Evolutionary conservation across 1,140 invertebrate genomes (phyloP), one percentile per base, ranked within the genome.

Genomic region (Caenorhabditis remanei): DNA sequence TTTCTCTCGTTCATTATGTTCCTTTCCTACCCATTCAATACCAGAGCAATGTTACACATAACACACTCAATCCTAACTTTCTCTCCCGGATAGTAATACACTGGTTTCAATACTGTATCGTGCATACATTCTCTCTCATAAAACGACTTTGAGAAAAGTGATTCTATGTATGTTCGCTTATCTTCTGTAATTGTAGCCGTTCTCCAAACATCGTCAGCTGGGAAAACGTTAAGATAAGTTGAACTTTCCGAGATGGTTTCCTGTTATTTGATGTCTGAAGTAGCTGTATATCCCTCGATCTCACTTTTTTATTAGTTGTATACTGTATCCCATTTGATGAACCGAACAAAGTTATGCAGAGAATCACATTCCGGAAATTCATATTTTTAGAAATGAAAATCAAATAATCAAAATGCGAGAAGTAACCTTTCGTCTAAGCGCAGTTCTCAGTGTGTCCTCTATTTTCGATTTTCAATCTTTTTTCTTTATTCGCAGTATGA

Each of bases 1-100:
- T 13, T 21, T 63, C 19, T 11, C 4, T 13, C 7, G 21, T 32
- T 9, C 13, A 8, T 11, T 32, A 32, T 9, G 9, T 32, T 63
- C 4, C 9, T 13, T 11, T 21, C 5, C 4, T 79, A 79, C 71
- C 71, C 71, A 53, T 79, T 79, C 5, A 79, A 50, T 24, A 53
- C 46, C 46, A 79, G 41, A 13, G 71, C 71, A 79, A 79, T 48
- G n/a, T 79, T 79, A 24, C 71, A 79, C 46, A 79, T 50, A 5
- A 13, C n/a, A 50, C 71, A 79, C 53, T 79, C 46, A 13, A 79
- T 50, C 11, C 46, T n/a, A n/a, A 79, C 21, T 2, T 16, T 79
- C 53, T 79, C 46, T 24, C 71, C 71, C 21, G 71, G 46, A 24
- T 79, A 79, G 24, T 50, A 79, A 53, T 79, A 79, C 4, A 79